Percentiles rank a stretch among this genome's conserved stretches.
Conservation (phyloP, 2,113 vertebrate species). For the Taurulus bubalis region DNA sequence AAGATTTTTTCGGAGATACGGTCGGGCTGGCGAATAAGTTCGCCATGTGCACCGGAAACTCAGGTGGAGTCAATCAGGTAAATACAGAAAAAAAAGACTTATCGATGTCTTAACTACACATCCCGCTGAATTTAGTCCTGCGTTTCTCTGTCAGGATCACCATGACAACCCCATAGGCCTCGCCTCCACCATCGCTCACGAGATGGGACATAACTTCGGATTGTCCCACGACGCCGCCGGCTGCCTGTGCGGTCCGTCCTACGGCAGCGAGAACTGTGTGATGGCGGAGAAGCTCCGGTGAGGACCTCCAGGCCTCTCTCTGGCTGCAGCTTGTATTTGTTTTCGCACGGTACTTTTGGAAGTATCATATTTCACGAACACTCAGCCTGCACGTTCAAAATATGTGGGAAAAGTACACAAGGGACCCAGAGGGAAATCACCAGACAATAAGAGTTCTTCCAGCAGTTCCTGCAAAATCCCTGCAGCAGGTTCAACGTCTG, state of each 20-base stretch:
- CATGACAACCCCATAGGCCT: conserved; percentile 80
- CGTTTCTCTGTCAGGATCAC: conserved; percentile 85
- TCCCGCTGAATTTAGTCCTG: neutral
- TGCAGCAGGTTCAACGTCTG: too few relatives aligned
- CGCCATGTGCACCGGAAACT: conserved; percentile 86
- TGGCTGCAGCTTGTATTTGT: neutral
- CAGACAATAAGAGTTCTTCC: too few relatives aligned
- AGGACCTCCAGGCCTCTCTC: conserved; percentile 31
- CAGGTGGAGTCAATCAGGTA: conserved; percentile 91
- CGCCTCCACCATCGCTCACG: conserved; percentile 91
- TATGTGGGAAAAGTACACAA: too few relatives aligned
- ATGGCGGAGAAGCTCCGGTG: conserved; percentile 88
- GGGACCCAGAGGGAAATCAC: too few relatives aligned
- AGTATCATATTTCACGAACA: neutral
- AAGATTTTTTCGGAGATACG: conserved; percentile 85
- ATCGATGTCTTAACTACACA: too few relatives aligned
- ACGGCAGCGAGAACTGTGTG: conserved; percentile 81
- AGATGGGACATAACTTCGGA: conserved; percentile 96
- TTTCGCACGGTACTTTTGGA: too few relatives aligned
- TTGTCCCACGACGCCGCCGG: conserved; percentile 86
- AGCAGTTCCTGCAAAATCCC: too few relatives aligned
- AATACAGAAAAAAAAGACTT: too few relatives aligned
- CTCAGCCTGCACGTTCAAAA: too few relatives aligned
- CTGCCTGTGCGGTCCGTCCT: conserved; percentile 80
- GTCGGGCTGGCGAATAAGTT: conserved; percentile 91